Evolutionary conservation across 2,113 vertebrate genomes (phyloP).

Genomic region (Lophotis ruficrista): DNA sequence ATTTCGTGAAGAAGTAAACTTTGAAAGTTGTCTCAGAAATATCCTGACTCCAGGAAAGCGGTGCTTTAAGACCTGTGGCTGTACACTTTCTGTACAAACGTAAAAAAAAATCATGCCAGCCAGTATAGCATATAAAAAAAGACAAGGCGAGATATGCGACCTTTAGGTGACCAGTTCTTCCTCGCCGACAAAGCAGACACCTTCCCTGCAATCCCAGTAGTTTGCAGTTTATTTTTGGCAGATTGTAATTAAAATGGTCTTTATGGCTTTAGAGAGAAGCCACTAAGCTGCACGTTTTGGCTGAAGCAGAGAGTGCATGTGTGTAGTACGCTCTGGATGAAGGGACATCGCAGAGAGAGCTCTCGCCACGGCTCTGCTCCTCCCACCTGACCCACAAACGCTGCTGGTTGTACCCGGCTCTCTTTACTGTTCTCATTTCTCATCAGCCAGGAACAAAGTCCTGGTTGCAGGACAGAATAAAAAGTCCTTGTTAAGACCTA

Average conservation of each 20-base stretch:
- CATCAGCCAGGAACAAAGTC: background rate
- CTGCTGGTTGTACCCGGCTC: background rate
- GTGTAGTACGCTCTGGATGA: background rate
- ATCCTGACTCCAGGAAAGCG: background rate
- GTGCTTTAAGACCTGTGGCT: background rate
- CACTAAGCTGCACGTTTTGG: background rate
- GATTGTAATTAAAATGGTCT: background rate
- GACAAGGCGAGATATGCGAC: background rate
- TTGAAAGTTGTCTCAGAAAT: background rate
- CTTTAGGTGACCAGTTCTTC: background rate
- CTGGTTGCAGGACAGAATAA: slow-evolving; percentile 28
- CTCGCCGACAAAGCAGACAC: background rate
- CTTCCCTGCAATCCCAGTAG: background rate
- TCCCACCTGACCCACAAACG: background rate
- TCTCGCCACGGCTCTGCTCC: background rate
- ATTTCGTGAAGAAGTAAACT: background rate
- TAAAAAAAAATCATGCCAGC: background rate
- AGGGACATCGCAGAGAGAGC: background rate
- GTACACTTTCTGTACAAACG: background rate
- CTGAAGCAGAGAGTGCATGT: background rate
- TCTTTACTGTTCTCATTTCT: background rate
- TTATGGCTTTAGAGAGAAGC: slow-evolving; percentile 35
- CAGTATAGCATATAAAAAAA: background rate
- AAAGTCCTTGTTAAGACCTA: slow-evolving; percentile 30
- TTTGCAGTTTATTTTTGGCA: slow-evolving; percentile 46